Base-by-base conservation (phyloP, 1,140 invertebrate species). In the Drosophila orosa region DNA sequence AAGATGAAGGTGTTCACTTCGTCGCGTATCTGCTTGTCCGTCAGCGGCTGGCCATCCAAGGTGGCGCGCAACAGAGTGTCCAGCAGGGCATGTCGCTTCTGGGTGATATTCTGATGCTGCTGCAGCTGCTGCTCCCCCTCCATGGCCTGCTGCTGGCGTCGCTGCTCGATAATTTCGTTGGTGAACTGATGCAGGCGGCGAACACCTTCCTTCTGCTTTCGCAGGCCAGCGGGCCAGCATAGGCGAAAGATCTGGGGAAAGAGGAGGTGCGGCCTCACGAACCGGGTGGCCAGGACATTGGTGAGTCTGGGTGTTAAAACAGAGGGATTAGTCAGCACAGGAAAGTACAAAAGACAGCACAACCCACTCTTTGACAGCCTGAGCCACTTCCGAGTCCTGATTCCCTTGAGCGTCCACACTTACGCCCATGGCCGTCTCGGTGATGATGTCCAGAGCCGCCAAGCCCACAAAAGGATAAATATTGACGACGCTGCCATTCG, bases 361-460 rank as follows among this genome's bases (percentile, higher is more conserved):
- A 13, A 80, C 92, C 93, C 92, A 96, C 94, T 92, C 92, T 67
- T 94, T 94, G n/a, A 97, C 93, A 27, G 95, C 94, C 62, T 93
- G 35, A 27, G 40, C 95, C 91, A 97, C 98, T 72, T 95, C 93
- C 0, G 95, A 96, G 54, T 95, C 92, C 3, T 84, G 89, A 75
- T 96, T 92, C 22, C 91, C 91, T 92, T 98, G 97, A 1, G 95
- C 95, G 90, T 95, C 93, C 4, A 98, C 91, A 54, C 94, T 93
- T 2, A 95, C 93, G 2, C 97, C 97, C 96, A 98, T 97, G 6
- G 97, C 96, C 10, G 96, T 96, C 92, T 98, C 96, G 94, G 90
- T 22, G 25, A 90, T 90, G 6, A 90, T 77, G 62, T 91, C 86
- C 45, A 91, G 50, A 1, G 89, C 78, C 39, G 65, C 63, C 31